Evolutionary conservation across 2,113 vertebrate genomes (phyloP).

Genomic region (Phyllostomus discolor): DNA sequence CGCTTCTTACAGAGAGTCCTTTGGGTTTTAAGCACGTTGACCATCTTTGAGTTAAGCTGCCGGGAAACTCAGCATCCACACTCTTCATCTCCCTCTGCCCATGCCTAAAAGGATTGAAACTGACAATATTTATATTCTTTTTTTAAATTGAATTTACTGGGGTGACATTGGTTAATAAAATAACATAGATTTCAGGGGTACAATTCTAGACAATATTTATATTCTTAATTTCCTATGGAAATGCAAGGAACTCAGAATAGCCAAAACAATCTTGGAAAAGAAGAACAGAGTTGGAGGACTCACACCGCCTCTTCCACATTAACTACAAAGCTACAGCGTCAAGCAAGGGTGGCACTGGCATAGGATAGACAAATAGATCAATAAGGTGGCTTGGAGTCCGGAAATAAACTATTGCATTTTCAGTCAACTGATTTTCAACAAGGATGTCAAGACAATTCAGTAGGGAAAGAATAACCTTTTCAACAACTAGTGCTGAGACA

Average conservation of each 20-base stretch:
- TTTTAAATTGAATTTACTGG: too few species aligned
- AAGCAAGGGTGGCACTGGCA: neutral
- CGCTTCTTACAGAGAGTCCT: constrained; percentile 98
- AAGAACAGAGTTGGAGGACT: neutral
- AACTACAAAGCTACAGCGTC: neutral
- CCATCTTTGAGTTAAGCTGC: constrained; percentile 11
- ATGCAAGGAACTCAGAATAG: neutral
- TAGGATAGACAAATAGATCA: neutral
- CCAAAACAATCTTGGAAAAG: neutral
- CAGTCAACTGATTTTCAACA: neutral
- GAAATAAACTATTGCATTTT: neutral
- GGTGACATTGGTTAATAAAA: too few species aligned
- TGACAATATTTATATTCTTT: too few species aligned
- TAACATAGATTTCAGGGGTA: too few species aligned
- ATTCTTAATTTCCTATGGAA: neutral
- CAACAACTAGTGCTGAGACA: neutral
- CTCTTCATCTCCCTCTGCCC: too few species aligned
- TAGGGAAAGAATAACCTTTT: neutral
- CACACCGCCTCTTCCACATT: neutral
- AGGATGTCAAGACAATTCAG: neutral
- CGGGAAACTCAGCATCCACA: too few species aligned
- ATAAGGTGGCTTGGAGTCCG: neutral
- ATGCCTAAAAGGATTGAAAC: too few species aligned
- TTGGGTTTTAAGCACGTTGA: constrained; percentile 87
- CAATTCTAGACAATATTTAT: neutral